Evolutionary conservation across 1,140 invertebrate genomes (phyloP), one percentile per base, ranked within the genome.

Genomic region (Manduca sexta): DNA sequence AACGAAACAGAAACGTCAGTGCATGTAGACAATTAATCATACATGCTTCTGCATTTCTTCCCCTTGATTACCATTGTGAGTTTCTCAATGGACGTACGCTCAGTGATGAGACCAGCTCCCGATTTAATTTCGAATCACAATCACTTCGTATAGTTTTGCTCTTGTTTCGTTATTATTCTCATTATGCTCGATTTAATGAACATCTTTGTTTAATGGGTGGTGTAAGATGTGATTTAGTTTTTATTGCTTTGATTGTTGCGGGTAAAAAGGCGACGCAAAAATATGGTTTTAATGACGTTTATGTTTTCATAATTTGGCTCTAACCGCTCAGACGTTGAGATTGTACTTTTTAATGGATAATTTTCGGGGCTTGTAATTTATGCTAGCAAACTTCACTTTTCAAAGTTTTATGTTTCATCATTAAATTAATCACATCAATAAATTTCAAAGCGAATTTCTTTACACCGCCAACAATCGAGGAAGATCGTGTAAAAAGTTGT

Each of bases 91-190:
- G 49, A 56, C 34, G 38, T 33, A 34, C 44, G 40, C 45, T n/a
- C 30, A 40, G 45, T 54, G 61, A 64, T 58, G 56, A 64, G 50
- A 38, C 34, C 33, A 33, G 52, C 56, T 57, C 47, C 53, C 53
- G 59, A 59, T 63, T 67, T 60, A 62, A 70, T 67, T 62, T 63
- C 51, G 37, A 61, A 51, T 43, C 57, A 59, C 57, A 63, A 61
- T 63, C 46, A 54, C n/a, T n/a, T 41, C 17, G 43, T 49, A 45
- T 29, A 37, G 59, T 48, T 54, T 55, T 53, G 38, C 45, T 56
- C 54, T 56, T 58, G 45, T 60, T 64, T 51, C 47, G 38, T 59
- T 59, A 49, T 64, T 57, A 52, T 30, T 44, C 40, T 64, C 55
- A 60, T 59, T 64, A 64, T 48, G 34, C 21, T 10, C 51, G 45